These are phyloP conservation scores for Schizothorax lantsangensis DNA, from an alignment of 2,797 vertebrate genomes.

Conservation along the genomic window DNA sequence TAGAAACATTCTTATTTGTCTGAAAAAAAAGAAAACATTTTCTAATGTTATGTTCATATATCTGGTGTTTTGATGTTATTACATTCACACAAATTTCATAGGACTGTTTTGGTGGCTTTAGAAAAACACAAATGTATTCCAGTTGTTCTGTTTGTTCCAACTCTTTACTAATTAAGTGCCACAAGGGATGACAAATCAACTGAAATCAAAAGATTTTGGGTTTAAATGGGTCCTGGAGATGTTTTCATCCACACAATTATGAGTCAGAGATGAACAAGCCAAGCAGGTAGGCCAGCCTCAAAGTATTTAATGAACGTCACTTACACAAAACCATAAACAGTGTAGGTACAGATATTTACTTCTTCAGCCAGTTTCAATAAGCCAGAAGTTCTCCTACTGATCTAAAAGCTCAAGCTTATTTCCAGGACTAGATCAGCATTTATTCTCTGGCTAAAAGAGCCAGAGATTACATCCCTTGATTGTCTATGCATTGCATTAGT, in stretches of 20 bases:
- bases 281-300: slow-evolving; percentile 15
- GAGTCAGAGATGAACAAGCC: not conserved
- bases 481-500: slow-evolving; percentile 54
- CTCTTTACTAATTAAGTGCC: too few relatives aligned
- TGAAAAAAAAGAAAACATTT: too few relatives aligned
- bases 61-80: too few relatives aligned
- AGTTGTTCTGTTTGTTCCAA: too few relatives aligned
- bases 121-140: too few relatives aligned
- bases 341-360: slow-evolving; percentile 11
- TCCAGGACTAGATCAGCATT: not conserved
- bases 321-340: slow-evolving; percentile 39
- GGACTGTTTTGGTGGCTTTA: too few relatives aligned
- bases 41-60: too few relatives aligned
- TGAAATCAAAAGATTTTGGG: too few relatives aligned
- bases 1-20: not conserved
- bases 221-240: too few relatives aligned
- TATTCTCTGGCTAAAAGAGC: slow-evolving; percentile 8
- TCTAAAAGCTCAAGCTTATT: slow-evolving; percentile 34
- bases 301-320: slow-evolving; percentile 42
- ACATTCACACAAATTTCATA: too few relatives aligned
- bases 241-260: not conserved
- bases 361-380: not conserved
- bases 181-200: too few relatives aligned
- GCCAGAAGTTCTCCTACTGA: not conserved
- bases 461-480: slow-evolving; percentile 46